Percentiles rank a stretch among this genome's conserved stretches.
phyloP scores from a whole-genome alignment of 1,140 invertebrate genomes.

The Procambarus virginalis region DNA sequence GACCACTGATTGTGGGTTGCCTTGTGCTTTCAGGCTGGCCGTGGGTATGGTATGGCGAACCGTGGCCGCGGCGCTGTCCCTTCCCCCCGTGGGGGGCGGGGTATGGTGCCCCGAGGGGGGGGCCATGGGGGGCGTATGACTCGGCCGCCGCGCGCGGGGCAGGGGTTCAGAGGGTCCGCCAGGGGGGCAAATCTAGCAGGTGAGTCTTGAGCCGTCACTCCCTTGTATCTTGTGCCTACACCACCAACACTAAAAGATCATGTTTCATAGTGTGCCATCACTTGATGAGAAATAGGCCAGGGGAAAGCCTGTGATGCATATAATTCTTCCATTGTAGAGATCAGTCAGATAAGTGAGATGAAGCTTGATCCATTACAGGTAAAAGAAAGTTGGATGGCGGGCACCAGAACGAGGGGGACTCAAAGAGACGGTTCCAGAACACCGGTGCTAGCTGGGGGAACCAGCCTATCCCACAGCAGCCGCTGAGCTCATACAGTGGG shows the following conservation, averaged over 20 bases:
- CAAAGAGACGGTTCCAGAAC: slow-evolving; percentile 92
- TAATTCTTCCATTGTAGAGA: slow-evolving; percentile 67
- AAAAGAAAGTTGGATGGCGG: slow-evolving; percentile 97
- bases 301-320: slow-evolving; percentile 65
- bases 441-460: slow-evolving; percentile 75
- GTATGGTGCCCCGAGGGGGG: slow-evolving; percentile 61
- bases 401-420: slow-evolving; percentile 96
- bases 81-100: slow-evolving; percentile 69
- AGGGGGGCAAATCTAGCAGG: slow-evolving; percentile 93
- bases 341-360: slow-evolving; percentile 69
- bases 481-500: slow-evolving; percentile 76
- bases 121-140: slow-evolving; percentile 56
- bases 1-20: slow-evolving; percentile 62
- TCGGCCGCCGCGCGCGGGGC: slow-evolving; percentile 55
- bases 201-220: slow-evolving; percentile 81
- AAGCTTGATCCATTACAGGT: slow-evolving; percentile 78
- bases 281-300: slow-evolving; percentile 58
- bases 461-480: slow-evolving; percentile 80
- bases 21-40: slow-evolving; percentile 80
- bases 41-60: slow-evolving; percentile 88
- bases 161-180: slow-evolving; percentile 84
- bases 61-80: slow-evolving; percentile 90
- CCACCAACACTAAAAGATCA: slow-evolving; percentile 58
- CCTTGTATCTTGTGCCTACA: slow-evolving; percentile 71
- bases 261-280: slow-evolving; percentile 64